Conservation (phyloP, 2,113 vertebrate species). For the Natator depressus region DNA sequence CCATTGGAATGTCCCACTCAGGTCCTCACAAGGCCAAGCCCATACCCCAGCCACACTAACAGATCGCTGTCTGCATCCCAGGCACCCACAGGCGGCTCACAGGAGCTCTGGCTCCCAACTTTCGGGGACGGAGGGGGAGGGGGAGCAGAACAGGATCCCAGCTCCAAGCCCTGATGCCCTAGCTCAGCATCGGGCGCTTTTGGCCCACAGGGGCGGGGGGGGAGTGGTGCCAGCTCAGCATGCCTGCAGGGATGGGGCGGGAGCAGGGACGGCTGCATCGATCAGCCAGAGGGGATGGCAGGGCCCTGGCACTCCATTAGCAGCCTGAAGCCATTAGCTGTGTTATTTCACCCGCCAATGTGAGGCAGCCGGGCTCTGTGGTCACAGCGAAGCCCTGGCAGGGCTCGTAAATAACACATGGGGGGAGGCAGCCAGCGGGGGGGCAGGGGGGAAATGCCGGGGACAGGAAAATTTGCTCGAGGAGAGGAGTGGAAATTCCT, state of each 20-base stretch:
- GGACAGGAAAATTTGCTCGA: not conserved
- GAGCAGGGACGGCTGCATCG: not conserved
- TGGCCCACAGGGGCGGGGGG: not conserved
- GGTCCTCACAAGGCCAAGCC: no score
- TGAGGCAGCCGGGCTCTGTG: not conserved
- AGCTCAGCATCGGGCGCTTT: not conserved
- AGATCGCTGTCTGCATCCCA: not conserved
- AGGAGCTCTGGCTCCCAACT: no score
- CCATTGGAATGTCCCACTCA: no score
- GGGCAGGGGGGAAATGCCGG: not conserved
- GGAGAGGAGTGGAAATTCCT: not conserved
- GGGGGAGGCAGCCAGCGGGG: accelerated
- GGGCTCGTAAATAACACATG: constrained; percentile 19
- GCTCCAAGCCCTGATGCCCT: no score
- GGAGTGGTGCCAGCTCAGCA: not conserved
- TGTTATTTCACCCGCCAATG: constrained; percentile 37
- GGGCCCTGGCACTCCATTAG: constrained; percentile 38
- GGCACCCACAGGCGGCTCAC: no score
- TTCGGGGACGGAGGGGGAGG: not conserved
- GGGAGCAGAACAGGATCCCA: not conserved
- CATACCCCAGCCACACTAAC: no score
- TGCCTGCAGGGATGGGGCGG: not conserved
- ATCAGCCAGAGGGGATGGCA: not conserved
- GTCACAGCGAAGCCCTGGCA: not conserved
- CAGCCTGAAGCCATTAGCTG: constrained; percentile 52